These are phyloP conservation scores for Eupsilia transversa DNA, from an alignment of 2,888 invertebrate genomes.

Conservation along the genomic window DNA sequence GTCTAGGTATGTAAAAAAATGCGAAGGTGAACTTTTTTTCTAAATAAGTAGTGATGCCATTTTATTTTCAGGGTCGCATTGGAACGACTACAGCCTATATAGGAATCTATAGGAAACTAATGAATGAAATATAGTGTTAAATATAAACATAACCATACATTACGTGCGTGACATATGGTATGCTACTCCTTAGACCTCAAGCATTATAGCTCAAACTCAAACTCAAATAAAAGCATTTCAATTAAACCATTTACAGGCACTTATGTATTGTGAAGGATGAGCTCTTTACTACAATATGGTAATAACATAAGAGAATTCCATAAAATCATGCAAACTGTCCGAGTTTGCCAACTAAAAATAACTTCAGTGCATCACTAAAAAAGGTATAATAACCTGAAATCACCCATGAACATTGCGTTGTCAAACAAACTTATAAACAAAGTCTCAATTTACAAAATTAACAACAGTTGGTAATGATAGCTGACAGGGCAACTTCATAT, in stretches of 20 bases:
- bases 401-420: constrained; percentile 27
- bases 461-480: constrained; percentile 61
- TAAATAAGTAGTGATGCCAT: constrained; percentile 6
- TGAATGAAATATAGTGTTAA: background rate
- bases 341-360: constrained; percentile 14
- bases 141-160: background rate
- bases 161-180: background rate
- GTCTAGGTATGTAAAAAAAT: background rate
- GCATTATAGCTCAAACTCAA: too few relatives aligned
- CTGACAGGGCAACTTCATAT: constrained; percentile 53
- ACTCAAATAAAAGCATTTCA: too few relatives aligned
- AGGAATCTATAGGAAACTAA: background rate
- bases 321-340: constrained; percentile 1
- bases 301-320: background rate
- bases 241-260: too few relatives aligned
- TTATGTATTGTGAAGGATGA: too few relatives aligned
- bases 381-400: constrained; percentile 14
- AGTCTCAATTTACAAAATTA: constrained; percentile 39
- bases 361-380: background rate
- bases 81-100: background rate
- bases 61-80: background rate
- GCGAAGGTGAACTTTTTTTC: background rate
- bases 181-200: too few relatives aligned
- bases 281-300: background rate
- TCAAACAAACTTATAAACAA: constrained; percentile 54